These are phyloP conservation scores for Halotydeus destructor DNA, from an alignment of 1,140 invertebrate species.

Conservation along the genomic window DNA sequence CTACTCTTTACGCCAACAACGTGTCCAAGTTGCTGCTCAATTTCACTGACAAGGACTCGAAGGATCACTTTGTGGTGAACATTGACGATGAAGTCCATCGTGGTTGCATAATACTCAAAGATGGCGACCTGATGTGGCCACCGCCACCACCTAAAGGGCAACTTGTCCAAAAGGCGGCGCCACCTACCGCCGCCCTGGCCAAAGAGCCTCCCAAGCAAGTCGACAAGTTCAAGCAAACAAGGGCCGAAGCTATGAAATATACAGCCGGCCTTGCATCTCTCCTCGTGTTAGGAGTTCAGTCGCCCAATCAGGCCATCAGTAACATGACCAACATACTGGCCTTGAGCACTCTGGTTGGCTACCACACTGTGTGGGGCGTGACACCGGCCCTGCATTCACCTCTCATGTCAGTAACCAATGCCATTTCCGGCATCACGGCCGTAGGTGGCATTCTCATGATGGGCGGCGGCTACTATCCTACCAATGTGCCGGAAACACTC, in stretches of 20 bases:
- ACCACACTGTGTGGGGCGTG: slow-evolving; percentile 81
- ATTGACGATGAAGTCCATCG: slow-evolving; percentile 64
- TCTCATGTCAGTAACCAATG: slow-evolving; percentile 80
- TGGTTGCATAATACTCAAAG: slow-evolving; percentile 50
- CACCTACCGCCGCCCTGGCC: slow-evolving; percentile 26
- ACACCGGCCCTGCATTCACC: slow-evolving; percentile 72
- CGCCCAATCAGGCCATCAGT: slow-evolving; percentile 60
- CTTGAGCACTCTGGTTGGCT: slow-evolving; percentile 57
- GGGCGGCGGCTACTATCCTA: slow-evolving; percentile 53
- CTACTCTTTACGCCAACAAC: slow-evolving; percentile 70
- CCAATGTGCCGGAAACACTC: slow-evolving; percentile 41
- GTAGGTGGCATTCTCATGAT: slow-evolving; percentile 60
- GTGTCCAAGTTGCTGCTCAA: slow-evolving; percentile 67
- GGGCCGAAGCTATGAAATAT: slow-evolving; percentile 45
- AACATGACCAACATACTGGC: slow-evolving; percentile 68
- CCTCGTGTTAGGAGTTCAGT: slow-evolving; percentile 44
- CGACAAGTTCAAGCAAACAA: slow-evolving; percentile 30
- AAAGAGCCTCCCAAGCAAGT: slow-evolving; percentile 26
- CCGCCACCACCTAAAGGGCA: slow-evolving; percentile 39
- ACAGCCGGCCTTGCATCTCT: slow-evolving; percentile 37
- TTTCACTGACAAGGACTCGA: slow-evolving; percentile 34
- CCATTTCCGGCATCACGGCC: slow-evolving; percentile 72
- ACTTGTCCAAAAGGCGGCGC: slow-evolving; percentile 20
- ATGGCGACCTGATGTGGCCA: slow-evolving; percentile 58
- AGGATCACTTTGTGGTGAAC: slow-evolving; percentile 56